Conservation (phyloP, 2,113 vertebrate genomes). For the Cettia cetti region DNA sequence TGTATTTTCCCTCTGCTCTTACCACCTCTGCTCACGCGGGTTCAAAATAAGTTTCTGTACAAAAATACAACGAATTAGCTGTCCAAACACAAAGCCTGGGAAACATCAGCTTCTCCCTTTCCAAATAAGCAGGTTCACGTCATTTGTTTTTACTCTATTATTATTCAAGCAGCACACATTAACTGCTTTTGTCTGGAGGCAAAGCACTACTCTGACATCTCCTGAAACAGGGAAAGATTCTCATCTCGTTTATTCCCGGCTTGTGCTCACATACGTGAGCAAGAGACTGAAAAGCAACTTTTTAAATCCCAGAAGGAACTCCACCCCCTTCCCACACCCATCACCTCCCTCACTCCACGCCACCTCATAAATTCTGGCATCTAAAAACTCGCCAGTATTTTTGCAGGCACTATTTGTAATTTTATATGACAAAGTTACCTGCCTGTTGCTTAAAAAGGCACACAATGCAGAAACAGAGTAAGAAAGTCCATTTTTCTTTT, state of each 20-base stretch:
- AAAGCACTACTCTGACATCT: neutral
- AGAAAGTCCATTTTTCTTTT: neutral
- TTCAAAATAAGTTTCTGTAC: neutral
- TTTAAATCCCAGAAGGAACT: neutral
- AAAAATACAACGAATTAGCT: neutral
- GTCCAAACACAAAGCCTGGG: slow-evolving; percentile 33
- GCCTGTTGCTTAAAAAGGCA: neutral
- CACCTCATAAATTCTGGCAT: neutral
- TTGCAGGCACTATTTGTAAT: neutral
- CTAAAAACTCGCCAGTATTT: neutral
- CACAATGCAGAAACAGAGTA: neutral
- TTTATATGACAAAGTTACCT: neutral
- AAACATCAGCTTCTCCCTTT: slow-evolving; percentile 5
- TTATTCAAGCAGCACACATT: neutral
- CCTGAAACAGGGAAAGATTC: neutral
- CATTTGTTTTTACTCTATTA: neutral
- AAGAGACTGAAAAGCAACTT: neutral
- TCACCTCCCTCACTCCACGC: neutral
- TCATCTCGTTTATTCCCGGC: neutral
- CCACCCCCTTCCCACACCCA: neutral
- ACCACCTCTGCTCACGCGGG: neutral
- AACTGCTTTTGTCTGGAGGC: neutral
- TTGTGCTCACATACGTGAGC: neutral
- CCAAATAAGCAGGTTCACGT: neutral
- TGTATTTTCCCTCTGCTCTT: neutral